phyloP scores from a whole-genome alignment of 2,797 vertebrate genomes.

The Salarias fasciatus region DNA sequence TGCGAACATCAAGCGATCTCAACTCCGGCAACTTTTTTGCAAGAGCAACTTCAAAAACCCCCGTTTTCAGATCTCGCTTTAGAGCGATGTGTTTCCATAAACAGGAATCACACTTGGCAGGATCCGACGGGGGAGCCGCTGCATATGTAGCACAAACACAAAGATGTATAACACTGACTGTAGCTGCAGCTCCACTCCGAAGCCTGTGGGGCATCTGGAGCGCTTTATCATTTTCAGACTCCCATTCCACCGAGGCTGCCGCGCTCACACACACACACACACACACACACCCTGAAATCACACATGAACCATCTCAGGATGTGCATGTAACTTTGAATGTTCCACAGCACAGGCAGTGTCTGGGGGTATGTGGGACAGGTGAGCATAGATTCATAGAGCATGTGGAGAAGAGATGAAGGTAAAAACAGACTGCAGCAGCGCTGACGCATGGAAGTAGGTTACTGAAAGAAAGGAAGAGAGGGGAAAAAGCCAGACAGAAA shows the following conservation, averaged over 20 bases:
- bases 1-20: background rate
- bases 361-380: conserved; percentile 60
- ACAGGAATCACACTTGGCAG: conserved; percentile 7
- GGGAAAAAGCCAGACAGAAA: conserved; percentile 35
- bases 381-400: conserved; percentile 37
- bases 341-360: conserved; percentile 15
- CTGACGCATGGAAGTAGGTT: conserved; percentile 41
- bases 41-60: background rate
- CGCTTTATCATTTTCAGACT: conserved; percentile 64
- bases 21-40: background rate
- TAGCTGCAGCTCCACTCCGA: conserved; percentile 18
- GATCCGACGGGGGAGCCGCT: conserved; percentile 5
- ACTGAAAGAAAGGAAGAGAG: background rate
- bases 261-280: conserved; percentile 22
- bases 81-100: conserved; percentile 12
- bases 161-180: conserved; percentile 20
- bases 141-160: conserved; percentile 25
- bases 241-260: conserved; percentile 42
- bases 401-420: conserved; percentile 60
- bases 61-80: conserved; percentile 17
- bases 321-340: conserved; percentile 5
- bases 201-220: conserved; percentile 35
- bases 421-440: conserved; percentile 35
- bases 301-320: background rate
- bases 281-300: conserved; percentile 1